Base-by-base conservation (phyloP, 2,888 invertebrate genomes). In the Trisateles emortualis region DNA sequence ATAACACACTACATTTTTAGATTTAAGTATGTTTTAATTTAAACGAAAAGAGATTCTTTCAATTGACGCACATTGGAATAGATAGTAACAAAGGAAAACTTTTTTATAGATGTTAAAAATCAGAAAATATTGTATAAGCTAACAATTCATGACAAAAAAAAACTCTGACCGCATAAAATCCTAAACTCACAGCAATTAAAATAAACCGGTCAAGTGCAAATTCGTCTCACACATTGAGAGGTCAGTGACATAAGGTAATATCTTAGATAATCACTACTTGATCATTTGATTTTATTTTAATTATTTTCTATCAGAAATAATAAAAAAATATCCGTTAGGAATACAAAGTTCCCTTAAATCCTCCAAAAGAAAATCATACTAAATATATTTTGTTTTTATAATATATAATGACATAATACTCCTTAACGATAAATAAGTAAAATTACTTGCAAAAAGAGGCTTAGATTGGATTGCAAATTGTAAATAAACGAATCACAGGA, bases 51-150 rank as follows among this genome's bases (percentile, higher is more conserved):
- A 49, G 53, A 62, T 66, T 58, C 42, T 42, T 59, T 62, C 53
- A 55, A 49, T 61, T 64, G 54, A 43, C 60, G 57, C 49, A 53
- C 51, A 49, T 49, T 59, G 56, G 30, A 36, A 56, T 32, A 43
- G 49, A 24, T 17, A 10, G n/a, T 16, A 2, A 29, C 26, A 11
- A 26, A 39, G 19, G 19, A 29, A 8, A 2, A 14, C 14, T 33
- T 13, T 11, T 13, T 32, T 32, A n/a, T n/a, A n/a, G n/a, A n/a
- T n/a, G n/a, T n/a, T n/a, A n/a, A n/a, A n/a, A n/a, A n/a, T n/a
- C n/a, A n/a, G n/a, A n/a, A n/a, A n/a, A n/a, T n/a, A n/a, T n/a
- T n/a, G n/a, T n/a, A n/a, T n/a, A 33, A 33, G 33, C 33, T 1
- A 22, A 22, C 22, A 22, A 22, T 5, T 8, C 26, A 26, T 26